Evolutionary conservation across 2,888 invertebrate species (phyloP).

Genomic region (Hydropsyche betteni): DNA sequence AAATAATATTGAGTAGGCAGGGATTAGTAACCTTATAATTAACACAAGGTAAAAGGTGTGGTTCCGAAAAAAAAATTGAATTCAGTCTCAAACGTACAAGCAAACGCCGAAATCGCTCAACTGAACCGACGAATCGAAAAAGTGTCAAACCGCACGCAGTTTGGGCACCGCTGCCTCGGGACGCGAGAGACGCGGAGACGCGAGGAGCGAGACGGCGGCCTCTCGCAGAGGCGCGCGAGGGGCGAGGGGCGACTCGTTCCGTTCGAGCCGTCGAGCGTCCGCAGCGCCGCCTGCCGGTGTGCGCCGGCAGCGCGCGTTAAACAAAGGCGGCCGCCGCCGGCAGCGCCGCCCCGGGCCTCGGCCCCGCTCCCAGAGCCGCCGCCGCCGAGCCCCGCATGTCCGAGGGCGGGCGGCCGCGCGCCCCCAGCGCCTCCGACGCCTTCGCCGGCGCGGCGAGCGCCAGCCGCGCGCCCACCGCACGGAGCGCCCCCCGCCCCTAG

Average conservation of each 20-base stretch:
- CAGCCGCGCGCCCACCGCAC: conserved; percentile 46
- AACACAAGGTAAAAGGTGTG: too few species aligned
- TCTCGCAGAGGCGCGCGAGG: not conserved
- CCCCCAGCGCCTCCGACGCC: conserved; percentile 37
- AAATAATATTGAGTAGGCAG: too few species aligned
- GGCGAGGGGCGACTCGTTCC: not conserved
- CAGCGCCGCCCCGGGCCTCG: conserved; percentile 33
- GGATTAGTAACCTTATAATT: too few species aligned
- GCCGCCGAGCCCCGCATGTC: conserved; percentile 55
- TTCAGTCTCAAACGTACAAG: too few species aligned
- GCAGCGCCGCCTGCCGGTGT: conserved; percentile 17
- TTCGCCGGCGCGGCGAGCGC: not conserved
- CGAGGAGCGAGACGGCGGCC: not conserved
- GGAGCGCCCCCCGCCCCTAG: conserved; percentile 38
- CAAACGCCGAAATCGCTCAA: too few species aligned
- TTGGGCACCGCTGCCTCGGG: too few species aligned
- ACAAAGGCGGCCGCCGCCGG: conserved; percentile 33
- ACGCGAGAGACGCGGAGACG: too few species aligned
- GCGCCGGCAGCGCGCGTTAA: conserved; percentile 19
- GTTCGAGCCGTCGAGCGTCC: not conserved
- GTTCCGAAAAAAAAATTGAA: too few species aligned
- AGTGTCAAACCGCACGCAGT: too few species aligned
- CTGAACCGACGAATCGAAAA: too few species aligned
- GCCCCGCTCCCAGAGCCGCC: conserved; percentile 17
- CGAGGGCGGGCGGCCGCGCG: conserved; percentile 1